Base-by-base conservation (phyloP, 2,888 invertebrate genomes). In the Cordilura impudica region DNA sequence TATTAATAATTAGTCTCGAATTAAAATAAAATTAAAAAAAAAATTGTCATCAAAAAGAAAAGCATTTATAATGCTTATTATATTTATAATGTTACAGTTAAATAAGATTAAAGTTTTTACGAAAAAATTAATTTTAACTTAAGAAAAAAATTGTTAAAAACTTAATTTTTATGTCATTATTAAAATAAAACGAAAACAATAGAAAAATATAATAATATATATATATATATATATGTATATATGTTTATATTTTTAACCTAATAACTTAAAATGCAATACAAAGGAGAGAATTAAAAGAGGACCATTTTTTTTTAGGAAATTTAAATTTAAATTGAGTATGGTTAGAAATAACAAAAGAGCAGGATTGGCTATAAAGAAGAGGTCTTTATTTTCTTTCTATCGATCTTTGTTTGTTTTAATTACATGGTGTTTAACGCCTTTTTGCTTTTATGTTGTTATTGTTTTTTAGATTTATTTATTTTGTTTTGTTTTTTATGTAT, bases 381-480 rank as follows among this genome's bases (percentile, higher is more conserved):
- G 56, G 31, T 61, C 35, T 35, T 23, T 47, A 51, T 12, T 31
- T 35, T 47, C 29, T 21, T 77, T 45, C 18, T 47, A 35, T 4
- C 67, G 58, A 7, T 10, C 29, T 35, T 61, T 39, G 45, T 71
- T 65, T 23, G 39, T 35, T 78, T 71, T 67, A 74, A 66, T 75
- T 78, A 79, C 54, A 79, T 61, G 78, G 71, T 81, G 60, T 80
- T 63, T 72, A 70, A 71, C 81, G 71, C 66, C 73, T 39, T 72
- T 79, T 63, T 78, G 63, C 67, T 63, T 72, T 60, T 29, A 23
- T 56, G 16, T 58, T 54, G 45, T 29, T 4, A 23, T 35, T 35
- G 35, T 35, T 47, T 12, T 78, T 66, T 72, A 74, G 51, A 58
- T 65, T 72, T 75, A 65, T 29, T n/a, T 35, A 61, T 56, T 43